phyloP scores from a whole-genome alignment of 2,113 vertebrate genomes.

The Cheilinus undulatus region DNA sequence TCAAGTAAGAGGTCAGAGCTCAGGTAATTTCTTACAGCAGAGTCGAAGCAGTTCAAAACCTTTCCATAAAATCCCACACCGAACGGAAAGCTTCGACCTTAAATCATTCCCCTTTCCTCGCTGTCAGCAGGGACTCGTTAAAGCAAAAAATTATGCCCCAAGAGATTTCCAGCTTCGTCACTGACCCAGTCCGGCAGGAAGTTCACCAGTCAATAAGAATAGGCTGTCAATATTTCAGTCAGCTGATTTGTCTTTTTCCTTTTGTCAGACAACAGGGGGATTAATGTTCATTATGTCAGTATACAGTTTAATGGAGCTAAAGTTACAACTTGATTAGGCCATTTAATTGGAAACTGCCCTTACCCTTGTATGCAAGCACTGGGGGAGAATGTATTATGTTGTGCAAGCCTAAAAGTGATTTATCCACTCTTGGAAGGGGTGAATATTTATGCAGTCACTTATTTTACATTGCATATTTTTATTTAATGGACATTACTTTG shows the following conservation, averaged over 20 bases:
- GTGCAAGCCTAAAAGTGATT: too few species aligned
- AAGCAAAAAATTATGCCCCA: constrained; percentile 9
- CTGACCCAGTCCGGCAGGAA: constrained; percentile 9
- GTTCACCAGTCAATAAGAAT: constrained; percentile 29
- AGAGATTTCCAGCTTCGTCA: constrained; percentile 5
- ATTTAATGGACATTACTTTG: too few species aligned
- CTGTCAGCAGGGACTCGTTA: constrained; percentile 41
- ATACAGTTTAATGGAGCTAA: too few species aligned
- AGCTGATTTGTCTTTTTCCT: not conserved
- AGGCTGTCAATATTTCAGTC: constrained; percentile 16
- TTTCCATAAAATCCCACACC: constrained; percentile 40
- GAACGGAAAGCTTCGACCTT: constrained; percentile 37
- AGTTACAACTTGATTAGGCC: too few species aligned
- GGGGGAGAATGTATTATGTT: too few species aligned
- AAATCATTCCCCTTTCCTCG: constrained; percentile 44
- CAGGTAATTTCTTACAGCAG: constrained; percentile 43
- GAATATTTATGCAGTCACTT: too few species aligned
- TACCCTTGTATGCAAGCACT: too few species aligned
- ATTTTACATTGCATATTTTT: too few species aligned
- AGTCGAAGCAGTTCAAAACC: constrained; percentile 24
- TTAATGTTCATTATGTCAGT: not conserved
- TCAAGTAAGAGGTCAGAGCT: constrained; percentile 56
- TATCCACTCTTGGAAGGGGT: too few species aligned
- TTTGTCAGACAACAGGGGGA: not conserved
- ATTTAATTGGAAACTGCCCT: too few species aligned